phyloP scores from a whole-genome alignment of 2,113 vertebrate species.

The Baryphthengus martii region DNA sequence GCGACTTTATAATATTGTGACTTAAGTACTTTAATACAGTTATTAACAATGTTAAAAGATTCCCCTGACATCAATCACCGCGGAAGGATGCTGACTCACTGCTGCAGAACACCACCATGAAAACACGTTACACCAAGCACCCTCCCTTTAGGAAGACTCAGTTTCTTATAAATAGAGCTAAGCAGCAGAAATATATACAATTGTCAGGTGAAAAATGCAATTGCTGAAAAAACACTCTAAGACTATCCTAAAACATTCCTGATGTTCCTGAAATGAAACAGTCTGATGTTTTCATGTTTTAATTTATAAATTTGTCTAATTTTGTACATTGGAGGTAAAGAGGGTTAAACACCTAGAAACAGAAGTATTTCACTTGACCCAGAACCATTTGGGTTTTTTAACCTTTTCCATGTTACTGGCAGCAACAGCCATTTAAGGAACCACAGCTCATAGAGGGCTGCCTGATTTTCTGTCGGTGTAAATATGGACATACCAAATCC shows the following conservation, averaged over 20 bases:
- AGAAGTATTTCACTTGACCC: not conserved
- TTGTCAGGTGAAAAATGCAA: not conserved
- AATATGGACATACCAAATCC: not conserved
- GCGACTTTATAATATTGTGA: not conserved
- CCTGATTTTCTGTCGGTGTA: not conserved
- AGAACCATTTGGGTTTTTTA: not conserved
- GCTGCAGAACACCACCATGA: not conserved
- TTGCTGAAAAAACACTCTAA: not conserved
- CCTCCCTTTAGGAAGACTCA: not conserved
- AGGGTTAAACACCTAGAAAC: not conserved
- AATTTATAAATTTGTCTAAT: not conserved
- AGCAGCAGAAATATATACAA: not conserved
- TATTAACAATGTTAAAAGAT: not conserved
- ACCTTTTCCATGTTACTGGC: not conserved
- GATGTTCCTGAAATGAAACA: not conserved
- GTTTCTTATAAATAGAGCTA: not conserved
- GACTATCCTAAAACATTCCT: not conserved
- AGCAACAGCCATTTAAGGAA: not conserved
- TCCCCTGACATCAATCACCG: not conserved
- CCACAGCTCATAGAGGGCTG: not conserved
- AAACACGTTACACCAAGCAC: not conserved
- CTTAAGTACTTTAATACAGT: not conserved
- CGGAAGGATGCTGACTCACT: not conserved
- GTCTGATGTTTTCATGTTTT: not conserved
- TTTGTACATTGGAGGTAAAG: not conserved